phyloP scores from a whole-genome alignment of 2,797 vertebrate species.

The Neosalanx taihuensis region DNA sequence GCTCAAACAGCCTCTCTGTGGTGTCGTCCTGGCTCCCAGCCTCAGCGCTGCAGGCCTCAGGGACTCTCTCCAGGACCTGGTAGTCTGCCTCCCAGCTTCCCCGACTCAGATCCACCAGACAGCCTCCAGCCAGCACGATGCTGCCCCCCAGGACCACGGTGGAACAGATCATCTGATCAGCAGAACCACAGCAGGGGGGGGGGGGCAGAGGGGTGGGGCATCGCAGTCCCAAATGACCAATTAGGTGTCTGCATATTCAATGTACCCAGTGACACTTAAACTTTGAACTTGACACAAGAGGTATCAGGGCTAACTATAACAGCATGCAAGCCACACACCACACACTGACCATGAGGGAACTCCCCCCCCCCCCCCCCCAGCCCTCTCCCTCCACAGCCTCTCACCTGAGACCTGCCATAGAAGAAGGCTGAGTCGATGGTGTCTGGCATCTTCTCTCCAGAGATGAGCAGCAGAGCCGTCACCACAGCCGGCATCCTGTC shows the following conservation, averaged over 20 bases:
- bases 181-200: too few species aligned
- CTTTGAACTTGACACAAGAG: too few species aligned
- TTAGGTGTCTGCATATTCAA: too few species aligned
- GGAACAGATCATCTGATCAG: slow-evolving; percentile 83
- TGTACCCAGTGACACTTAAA: too few species aligned
- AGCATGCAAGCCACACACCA: too few species aligned
- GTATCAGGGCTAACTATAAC: too few species aligned
- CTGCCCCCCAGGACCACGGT: slow-evolving; percentile 78
- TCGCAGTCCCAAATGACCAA: too few species aligned
- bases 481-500: slow-evolving; percentile 82
- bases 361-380: neutral
- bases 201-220: too few species aligned
- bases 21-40: slow-evolving; percentile 54
- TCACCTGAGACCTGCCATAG: slow-evolving; percentile 91
- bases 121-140: slow-evolving; percentile 80
- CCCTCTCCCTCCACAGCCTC: neutral
- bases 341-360: too few species aligned
- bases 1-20: slow-evolving; percentile 55
- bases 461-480: slow-evolving; percentile 81
- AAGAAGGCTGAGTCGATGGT: slow-evolving; percentile 87
- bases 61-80: slow-evolving; percentile 66
- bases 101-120: slow-evolving; percentile 86
- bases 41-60: slow-evolving; percentile 48
- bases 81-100: slow-evolving; percentile 75
- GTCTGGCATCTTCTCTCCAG: slow-evolving; percentile 69